Percentiles rank a stretch among this genome's conserved stretches.
phyloP scores from a whole-genome alignment of 2,113 vertebrate genomes.

The Pseudorasbora parva region DNA sequence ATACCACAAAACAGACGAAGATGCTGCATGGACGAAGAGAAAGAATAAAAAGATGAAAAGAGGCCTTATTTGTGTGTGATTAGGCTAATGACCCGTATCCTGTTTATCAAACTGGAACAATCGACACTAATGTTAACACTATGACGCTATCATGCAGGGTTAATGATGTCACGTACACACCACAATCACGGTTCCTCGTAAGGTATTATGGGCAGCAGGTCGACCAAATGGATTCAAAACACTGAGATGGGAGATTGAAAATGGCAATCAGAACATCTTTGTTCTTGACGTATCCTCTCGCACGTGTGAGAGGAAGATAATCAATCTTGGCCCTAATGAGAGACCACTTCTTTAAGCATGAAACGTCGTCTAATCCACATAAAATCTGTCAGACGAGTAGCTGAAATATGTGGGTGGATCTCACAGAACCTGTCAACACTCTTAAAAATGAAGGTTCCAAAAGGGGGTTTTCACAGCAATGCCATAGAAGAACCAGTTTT shows the following conservation, averaged over 20 bases:
- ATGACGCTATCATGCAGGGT: neutral
- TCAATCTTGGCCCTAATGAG: neutral
- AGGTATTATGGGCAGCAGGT: conserved; percentile 15
- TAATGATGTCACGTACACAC: conserved; percentile 44
- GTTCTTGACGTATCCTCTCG: neutral
- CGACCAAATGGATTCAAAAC: neutral
- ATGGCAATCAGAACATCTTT: conserved; percentile 28
- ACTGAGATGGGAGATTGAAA: conserved; percentile 23
- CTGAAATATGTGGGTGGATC: neutral
- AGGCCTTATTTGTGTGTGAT: conserved; percentile 38
- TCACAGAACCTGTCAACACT: neutral
- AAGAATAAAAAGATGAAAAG: conserved; percentile 35
- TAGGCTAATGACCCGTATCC: conserved; percentile 41
- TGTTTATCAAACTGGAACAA: conserved; percentile 45
- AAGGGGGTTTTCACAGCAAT: too few species aligned
- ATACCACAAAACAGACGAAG: conserved; percentile 5
- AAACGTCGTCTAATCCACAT: neutral
- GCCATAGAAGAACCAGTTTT: too few species aligned
- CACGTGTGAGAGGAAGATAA: neutral
- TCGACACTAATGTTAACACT: conserved; percentile 28
- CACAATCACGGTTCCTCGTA: neutral
- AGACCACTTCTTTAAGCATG: neutral
- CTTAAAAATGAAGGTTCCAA: too few species aligned
- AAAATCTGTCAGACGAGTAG: neutral
- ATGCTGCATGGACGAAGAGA: neutral